Base-by-base conservation (phyloP, 2,113 vertebrate genomes). In the Nibea coibor region DNA sequence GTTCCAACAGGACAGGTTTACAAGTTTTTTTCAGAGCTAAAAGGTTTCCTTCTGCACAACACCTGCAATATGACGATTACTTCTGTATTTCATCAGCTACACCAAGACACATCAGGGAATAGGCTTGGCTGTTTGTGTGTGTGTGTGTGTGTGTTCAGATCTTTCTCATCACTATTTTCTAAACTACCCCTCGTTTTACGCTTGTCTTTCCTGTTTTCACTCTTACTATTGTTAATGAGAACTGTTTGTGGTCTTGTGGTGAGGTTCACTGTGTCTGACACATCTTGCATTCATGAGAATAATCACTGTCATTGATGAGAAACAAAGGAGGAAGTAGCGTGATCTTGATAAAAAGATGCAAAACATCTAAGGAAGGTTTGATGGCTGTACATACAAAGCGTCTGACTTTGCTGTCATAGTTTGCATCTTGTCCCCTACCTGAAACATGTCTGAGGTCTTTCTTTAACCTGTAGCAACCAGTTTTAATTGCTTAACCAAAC, bases 81-180 rank as follows among this genome's bases (percentile, higher is more conserved):
- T 19, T 59, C 28, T 22, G 66, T 48, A 71, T 82, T 75, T 75
- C 72, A 50, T 82, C 80, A 71, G 73, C 73, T 50, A 50, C 42
- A 57, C 16, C 10, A 48, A 47, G 58, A 66, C 20, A n/a, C 64
- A 63, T 72, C 47, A 22, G 65, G 50, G 65, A 82, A 58, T 67
- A 42, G 11, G 43, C 20, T 31, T 0, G 17, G 20, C n/a, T 71
- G 42, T 71, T n/a, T 28, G 59, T 65, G 28, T 20, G 19, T 31
- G 58, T 48, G 47, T 28, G 59, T 65, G 28, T 20, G 19, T 31
- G 58, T 48, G 47, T 35, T 74, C 57, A 70, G 42, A 42, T 56
- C 51, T 57, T 42, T 39, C 39, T 65, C 17, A 31, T 72, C 22
- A 57, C 50, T 56, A 31, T 45, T 16, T 56, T n/a, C 10, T 54